phyloP scores from a whole-genome alignment of 1,140 invertebrate species.

The Penaeus indicus region DNA sequence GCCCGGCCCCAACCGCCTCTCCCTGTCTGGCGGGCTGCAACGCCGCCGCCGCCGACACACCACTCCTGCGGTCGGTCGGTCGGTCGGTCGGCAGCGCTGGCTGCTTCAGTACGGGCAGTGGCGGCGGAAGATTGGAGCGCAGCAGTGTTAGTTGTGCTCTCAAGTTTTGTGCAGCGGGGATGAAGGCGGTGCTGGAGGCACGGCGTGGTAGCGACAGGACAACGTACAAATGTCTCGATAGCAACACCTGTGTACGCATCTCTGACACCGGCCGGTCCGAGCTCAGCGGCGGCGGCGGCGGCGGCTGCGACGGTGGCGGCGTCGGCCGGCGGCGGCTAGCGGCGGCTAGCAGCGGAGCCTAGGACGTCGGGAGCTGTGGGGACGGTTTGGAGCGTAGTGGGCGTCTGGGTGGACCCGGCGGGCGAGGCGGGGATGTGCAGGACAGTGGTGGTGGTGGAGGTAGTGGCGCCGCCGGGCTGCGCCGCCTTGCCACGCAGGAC shows the following conservation, averaged over 20 bases:
- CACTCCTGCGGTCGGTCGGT: background rate
- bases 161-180: no score
- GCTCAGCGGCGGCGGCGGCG: background rate
- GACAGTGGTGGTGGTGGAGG: background rate
- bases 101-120: no score
- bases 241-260: no score
- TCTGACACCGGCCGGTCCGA: no score
- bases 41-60: constrained; percentile 16
- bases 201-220: no score
- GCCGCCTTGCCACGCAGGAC: constrained; percentile 41
- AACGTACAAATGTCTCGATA: no score
- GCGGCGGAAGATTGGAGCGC: no score
- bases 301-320: constrained; percentile 2
- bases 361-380: constrained; percentile 29
- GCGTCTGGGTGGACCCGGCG: constrained; percentile 37
- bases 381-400: constrained; percentile 42
- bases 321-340: background rate
- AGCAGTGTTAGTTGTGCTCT: no score
- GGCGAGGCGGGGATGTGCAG: constrained; percentile 25
- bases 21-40: constrained; percentile 1
- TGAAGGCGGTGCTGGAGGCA: no score
- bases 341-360: background rate
- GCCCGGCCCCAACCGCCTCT: constrained; percentile 1
- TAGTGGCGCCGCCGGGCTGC: background rate
- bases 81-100: no score